Conservation (phyloP, 1,140 invertebrate genomes). For the Trinorchestia longiramus region DNA sequence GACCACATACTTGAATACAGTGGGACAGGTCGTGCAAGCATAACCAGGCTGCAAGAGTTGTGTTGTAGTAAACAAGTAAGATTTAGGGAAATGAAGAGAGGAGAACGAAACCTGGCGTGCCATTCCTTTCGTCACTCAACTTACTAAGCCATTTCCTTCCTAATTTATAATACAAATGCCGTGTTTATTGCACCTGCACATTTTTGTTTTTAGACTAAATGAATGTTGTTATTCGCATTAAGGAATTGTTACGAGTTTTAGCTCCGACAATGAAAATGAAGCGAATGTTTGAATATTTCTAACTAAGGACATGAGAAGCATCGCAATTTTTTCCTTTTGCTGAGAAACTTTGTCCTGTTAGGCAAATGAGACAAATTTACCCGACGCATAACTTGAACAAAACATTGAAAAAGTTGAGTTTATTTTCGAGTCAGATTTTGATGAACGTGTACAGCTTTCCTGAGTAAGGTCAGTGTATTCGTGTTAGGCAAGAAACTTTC, state of each 20-base stretch:
- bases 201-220: not conserved
- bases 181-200: too few relatives aligned
- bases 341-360: not conserved
- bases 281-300: not conserved
- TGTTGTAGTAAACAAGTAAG: too few relatives aligned
- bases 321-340: not conserved
- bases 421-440: not conserved
- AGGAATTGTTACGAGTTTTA: not conserved
- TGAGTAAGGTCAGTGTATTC: not conserved
- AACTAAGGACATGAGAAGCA: not conserved
- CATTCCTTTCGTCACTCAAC: too few relatives aligned
- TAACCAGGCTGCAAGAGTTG: too few relatives aligned
- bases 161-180: too few relatives aligned
- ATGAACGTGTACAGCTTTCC: not conserved
- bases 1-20: too few relatives aligned
- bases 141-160: too few relatives aligned
- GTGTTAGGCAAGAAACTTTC: not conserved
- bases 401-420: not conserved
- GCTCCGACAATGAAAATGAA: not conserved
- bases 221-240: not conserved
- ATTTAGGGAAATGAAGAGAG: too few relatives aligned
- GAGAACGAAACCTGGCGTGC: too few relatives aligned
- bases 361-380: constrained; percentile 8
- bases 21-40: too few relatives aligned
- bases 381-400: not conserved